Evolutionary conservation across 2,113 vertebrate species (phyloP).

Genomic region (Vidua macroura): DNA sequence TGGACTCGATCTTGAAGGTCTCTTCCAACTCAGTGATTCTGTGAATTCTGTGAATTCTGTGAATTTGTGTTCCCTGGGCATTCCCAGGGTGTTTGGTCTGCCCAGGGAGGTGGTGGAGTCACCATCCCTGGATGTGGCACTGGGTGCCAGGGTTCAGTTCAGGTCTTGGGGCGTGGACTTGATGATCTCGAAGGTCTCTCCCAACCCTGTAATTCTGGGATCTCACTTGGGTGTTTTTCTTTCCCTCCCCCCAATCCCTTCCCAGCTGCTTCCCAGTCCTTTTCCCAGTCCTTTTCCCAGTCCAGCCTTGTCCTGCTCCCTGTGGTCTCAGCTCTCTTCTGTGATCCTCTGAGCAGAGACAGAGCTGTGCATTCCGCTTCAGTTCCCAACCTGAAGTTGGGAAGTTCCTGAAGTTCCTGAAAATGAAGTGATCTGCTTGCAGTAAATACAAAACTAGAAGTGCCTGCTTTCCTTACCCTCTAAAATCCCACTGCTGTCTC

Average conservation of each 20-base stretch:
- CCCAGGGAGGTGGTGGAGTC: too few relatives aligned
- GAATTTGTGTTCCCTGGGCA: too few relatives aligned
- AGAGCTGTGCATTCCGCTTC: background rate
- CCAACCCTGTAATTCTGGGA: background rate
- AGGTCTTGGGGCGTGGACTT: background rate
- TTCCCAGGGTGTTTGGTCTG: too few relatives aligned
- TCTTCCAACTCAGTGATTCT: background rate
- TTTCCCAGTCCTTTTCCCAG: background rate
- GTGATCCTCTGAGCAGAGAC: background rate
- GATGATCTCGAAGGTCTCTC: background rate
- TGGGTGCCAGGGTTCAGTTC: too few relatives aligned
- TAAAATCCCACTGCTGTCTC: background rate
- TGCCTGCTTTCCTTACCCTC: rapidly evolving
- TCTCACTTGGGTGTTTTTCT: background rate
- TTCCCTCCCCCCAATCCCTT: background rate
- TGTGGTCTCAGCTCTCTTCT: background rate
- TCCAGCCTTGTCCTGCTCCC: background rate
- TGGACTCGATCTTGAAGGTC: background rate
- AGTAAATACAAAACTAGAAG: background rate
- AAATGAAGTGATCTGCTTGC: background rate
- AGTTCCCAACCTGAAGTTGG: background rate
- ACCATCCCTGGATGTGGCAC: too few relatives aligned
- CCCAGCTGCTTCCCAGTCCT: background rate
- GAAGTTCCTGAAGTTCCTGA: background rate
- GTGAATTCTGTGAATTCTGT: background rate